Conservation (phyloP, 2,113 vertebrate species). For the Todiramphus chloris region DNA sequence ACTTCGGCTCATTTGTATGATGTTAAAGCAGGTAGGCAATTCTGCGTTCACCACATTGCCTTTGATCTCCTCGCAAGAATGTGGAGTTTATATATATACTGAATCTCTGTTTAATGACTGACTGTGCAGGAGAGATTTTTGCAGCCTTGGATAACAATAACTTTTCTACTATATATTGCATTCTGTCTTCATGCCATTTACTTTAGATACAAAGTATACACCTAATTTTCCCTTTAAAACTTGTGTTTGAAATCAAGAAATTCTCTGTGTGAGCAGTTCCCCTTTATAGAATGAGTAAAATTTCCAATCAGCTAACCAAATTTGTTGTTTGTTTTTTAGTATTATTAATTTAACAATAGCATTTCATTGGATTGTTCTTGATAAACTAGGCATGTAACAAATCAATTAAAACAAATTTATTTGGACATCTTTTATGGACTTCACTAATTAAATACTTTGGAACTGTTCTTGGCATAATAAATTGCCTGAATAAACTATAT, state of each 20-base stretch:
- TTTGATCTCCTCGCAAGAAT: conserved; percentile 45
- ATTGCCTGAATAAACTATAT: neutral
- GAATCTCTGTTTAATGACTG: conserved; percentile 35
- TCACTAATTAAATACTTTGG: neutral
- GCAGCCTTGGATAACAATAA: conserved; percentile 10
- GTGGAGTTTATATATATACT: conserved; percentile 8
- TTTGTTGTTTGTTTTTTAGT: neutral
- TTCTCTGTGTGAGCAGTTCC: neutral
- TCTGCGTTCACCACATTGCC: conserved; percentile 30
- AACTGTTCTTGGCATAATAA: neutral
- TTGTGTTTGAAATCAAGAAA: neutral
- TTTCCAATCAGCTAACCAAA: neutral
- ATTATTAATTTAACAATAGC: neutral
- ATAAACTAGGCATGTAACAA: neutral
- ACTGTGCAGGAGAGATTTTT: conserved; percentile 27
- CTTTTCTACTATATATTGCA: neutral
- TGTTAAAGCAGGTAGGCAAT: conserved; percentile 53
- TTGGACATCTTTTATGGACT: neutral
- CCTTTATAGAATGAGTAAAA: accelerated
- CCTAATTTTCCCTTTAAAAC: conserved; percentile 24
- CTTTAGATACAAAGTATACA: neutral
- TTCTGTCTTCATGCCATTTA: neutral
- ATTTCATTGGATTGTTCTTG: neutral
- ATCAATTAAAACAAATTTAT: neutral
- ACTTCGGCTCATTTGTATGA: conserved; percentile 60